Conservation (phyloP, 2,888 invertebrate species). For the Noctua pronuba region DNA sequence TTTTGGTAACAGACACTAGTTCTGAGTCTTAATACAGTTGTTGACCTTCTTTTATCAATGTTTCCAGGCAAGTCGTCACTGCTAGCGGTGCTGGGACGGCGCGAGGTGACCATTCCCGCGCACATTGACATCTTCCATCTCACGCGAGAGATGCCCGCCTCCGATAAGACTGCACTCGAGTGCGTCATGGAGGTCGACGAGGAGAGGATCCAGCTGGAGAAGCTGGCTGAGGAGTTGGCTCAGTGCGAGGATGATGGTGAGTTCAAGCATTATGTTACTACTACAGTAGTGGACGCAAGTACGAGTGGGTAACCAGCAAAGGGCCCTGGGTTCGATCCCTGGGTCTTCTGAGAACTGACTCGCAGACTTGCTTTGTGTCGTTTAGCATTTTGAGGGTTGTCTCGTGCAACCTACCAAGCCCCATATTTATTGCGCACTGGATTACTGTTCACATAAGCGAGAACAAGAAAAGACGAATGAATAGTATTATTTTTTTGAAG, state of each 20-base stretch:
- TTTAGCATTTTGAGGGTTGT: too few relatives aligned
- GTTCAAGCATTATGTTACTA: conserved; percentile 21
- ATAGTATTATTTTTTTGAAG: too few relatives aligned
- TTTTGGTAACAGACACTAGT: neutral
- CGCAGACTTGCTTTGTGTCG: neutral
- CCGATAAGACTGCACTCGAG: conserved; percentile 98
- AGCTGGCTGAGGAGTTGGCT: conserved; percentile 96
- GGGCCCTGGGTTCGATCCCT: neutral
- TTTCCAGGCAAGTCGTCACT: conserved; percentile 96
- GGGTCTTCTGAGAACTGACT: neutral
- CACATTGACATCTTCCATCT: conserved; percentile 99
- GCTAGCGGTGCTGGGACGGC: conserved; percentile 96
- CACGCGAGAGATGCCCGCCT: conserved; percentile 99
- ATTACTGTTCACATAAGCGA: too few relatives aligned
- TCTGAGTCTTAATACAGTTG: neutral
- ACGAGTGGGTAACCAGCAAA: neutral
- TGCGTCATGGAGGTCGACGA: conserved; percentile 99
- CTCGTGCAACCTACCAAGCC: too few relatives aligned
- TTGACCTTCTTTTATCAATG: neutral
- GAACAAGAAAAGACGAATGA: too few relatives aligned
- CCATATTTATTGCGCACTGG: too few relatives aligned
- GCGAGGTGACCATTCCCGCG: conserved; percentile 98
- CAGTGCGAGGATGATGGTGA: conserved; percentile 96
- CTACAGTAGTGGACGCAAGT: neutral
- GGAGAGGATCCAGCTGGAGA: conserved; percentile 97